Conservation (phyloP, 1,140 invertebrate species). For the Elysia chlorotica region DNA sequence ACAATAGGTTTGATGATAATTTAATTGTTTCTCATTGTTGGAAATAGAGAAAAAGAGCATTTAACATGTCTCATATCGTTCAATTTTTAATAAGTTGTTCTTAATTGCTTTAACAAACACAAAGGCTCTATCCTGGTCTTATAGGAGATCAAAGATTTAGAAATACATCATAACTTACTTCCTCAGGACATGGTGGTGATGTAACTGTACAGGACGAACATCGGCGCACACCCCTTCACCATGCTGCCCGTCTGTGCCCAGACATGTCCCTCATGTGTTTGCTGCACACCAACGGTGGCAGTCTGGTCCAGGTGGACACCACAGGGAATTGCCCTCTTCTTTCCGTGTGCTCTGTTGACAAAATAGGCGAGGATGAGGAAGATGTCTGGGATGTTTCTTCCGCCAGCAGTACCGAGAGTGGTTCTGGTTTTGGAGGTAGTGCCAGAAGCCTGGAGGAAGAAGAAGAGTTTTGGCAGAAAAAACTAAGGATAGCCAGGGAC, state of each 20-base stretch:
- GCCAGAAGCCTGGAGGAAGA: slow-evolving; percentile 35
- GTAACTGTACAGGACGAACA: slow-evolving; percentile 42
- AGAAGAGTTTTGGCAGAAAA: slow-evolving; percentile 35
- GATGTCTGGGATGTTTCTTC: slow-evolving; percentile 42
- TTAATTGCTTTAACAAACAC: too few relatives aligned
- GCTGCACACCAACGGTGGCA: slow-evolving; percentile 47
- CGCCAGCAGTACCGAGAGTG: slow-evolving; percentile 31
- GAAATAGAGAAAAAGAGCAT: too few relatives aligned
- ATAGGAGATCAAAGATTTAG: too few relatives aligned
- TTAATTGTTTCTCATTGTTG: too few relatives aligned
- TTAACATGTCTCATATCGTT: too few relatives aligned
- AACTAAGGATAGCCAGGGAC: slow-evolving; percentile 36
- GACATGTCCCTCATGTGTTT: slow-evolving; percentile 40
- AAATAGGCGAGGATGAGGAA: too few relatives aligned
- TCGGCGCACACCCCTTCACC: slow-evolving; percentile 44
- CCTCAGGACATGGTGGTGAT: slow-evolving; percentile 46
- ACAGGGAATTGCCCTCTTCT: slow-evolving; percentile 46
- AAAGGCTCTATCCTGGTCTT: too few relatives aligned
- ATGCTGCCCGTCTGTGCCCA: slow-evolving; percentile 34
- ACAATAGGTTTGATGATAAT: too few relatives aligned
- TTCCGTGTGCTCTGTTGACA: too few relatives aligned
- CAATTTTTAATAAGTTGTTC: too few relatives aligned
- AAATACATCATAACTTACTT: too few relatives aligned
- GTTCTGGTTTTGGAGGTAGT: too few relatives aligned
- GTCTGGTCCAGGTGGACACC: slow-evolving; percentile 39